A percentile compares a stretch with the other conserved stretches of the same genome.
phyloP scores from a whole-genome alignment of 2,888 invertebrate genomes.

The Tethea ocularis region DNA sequence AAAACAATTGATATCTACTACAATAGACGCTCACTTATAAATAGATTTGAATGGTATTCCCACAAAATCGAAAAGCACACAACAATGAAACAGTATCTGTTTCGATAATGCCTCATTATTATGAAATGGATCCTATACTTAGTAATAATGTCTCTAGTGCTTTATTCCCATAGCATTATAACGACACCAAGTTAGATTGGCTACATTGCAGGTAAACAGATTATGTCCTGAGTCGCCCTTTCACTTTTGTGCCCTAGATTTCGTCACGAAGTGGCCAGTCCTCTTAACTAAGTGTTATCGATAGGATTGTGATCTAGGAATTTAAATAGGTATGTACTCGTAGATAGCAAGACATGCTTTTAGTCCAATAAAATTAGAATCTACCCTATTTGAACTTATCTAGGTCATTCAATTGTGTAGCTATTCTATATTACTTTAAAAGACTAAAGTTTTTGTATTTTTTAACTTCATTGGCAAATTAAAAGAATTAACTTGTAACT shows the following conservation, averaged over 20 bases:
- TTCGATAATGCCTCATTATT: background rate
- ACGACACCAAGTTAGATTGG: constrained; percentile 27
- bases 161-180: constrained; percentile 19
- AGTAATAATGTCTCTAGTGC: background rate
- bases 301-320: background rate
- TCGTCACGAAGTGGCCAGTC: constrained; percentile 57
- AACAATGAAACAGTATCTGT: background rate
- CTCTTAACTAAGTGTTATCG: constrained; percentile 25
- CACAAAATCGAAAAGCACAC: background rate
- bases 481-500: no score
- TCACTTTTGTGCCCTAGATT: constrained; percentile 70
- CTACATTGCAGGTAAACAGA: constrained; percentile 33
- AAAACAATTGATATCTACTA: background rate
- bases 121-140: constrained; percentile 2
- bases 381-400: background rate
- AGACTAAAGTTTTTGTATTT: no score
- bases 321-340: background rate
- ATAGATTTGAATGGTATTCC: background rate
- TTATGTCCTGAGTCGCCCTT: constrained; percentile 60
- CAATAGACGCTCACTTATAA: background rate
- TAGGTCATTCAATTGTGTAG: no score
- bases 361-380: background rate
- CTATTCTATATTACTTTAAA: no score
- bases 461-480: no score
- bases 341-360: background rate